phyloP scores from a whole-genome alignment of 2,797 vertebrate genomes.

The Gobio occitaniae region DNA sequence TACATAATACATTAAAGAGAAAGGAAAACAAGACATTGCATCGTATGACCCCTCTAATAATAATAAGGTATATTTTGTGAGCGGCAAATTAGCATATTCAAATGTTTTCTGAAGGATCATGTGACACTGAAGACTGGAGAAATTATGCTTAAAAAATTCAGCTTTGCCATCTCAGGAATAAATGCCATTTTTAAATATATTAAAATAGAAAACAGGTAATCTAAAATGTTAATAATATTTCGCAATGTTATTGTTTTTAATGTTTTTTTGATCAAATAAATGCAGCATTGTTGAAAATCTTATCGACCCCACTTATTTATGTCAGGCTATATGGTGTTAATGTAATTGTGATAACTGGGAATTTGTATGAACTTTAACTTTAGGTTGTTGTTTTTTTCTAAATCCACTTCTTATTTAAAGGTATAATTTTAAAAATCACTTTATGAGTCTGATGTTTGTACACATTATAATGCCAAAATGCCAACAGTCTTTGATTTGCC shows the following conservation, averaged over 20 bases:
- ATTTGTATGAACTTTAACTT: not conserved
- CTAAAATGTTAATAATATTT: not conserved
- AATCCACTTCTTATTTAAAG: not conserved
- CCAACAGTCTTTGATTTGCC: constrained; percentile 1
- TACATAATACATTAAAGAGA: no score
- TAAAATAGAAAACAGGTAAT: no score
- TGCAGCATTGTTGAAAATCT: not conserved
- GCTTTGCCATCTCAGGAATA: not conserved
- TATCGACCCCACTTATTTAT: not conserved
- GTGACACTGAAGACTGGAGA: not conserved
- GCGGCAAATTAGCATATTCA: not conserved
- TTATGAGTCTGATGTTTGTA: constrained; percentile 4
- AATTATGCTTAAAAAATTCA: not conserved
- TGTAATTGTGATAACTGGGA: not conserved
- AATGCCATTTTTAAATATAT: not conserved
- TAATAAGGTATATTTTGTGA: not conserved
- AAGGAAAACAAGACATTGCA: no score
- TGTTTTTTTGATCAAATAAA: not conserved
- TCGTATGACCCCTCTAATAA: not conserved
- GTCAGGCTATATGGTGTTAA: not conserved
- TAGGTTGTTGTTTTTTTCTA: not conserved
- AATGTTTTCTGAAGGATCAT: not conserved
- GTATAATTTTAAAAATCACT: not conserved
- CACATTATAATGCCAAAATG: not conserved
- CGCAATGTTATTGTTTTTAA: not conserved